A percentile compares a stretch with the other conserved stretches of the same genome.
phyloP scores from a whole-genome alignment of 2,888 invertebrate species.

The Idaea aversata region DNA sequence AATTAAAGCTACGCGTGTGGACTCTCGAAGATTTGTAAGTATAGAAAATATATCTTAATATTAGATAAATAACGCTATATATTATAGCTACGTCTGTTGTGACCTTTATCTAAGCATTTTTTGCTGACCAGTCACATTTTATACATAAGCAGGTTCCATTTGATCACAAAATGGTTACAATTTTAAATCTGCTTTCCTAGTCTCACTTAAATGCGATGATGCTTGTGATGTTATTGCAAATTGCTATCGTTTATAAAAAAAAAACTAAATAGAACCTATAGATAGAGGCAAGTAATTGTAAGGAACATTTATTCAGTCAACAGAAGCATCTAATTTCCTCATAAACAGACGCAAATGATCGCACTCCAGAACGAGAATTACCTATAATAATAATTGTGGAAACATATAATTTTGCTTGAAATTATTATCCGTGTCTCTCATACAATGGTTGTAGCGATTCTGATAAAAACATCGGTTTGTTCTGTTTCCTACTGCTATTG shows the following conservation, averaged over 20 bases:
- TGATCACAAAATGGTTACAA: too few species aligned
- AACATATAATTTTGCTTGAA: conserved; percentile 52
- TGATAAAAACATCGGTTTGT: conserved; percentile 60
- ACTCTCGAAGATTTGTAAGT: too few species aligned
- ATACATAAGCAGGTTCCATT: too few species aligned
- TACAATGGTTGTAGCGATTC: conserved; percentile 55
- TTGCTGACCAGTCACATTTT: too few species aligned
- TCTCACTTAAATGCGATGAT: too few species aligned
- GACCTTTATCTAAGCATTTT: too few species aligned
- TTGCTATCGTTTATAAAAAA: too few species aligned
- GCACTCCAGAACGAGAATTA: conserved; percentile 22
- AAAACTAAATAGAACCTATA: background rate
- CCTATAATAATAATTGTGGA: conserved; percentile 28
- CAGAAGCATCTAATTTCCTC: conserved; percentile 3
- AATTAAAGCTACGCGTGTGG: too few species aligned
- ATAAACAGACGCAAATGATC: conserved; percentile 17
- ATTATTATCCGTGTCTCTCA: conserved; percentile 57
- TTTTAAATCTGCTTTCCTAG: too few species aligned
- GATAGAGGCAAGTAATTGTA: conserved; percentile 6
- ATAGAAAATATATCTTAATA: too few species aligned
- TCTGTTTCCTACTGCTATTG: conserved; percentile 72
- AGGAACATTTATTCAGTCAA: background rate
- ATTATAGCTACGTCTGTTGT: too few species aligned
- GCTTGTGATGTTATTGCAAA: background rate
- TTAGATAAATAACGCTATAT: too few species aligned